Base-by-base conservation (phyloP, 2,113 vertebrate species). In the Albula goreensis region DNA sequence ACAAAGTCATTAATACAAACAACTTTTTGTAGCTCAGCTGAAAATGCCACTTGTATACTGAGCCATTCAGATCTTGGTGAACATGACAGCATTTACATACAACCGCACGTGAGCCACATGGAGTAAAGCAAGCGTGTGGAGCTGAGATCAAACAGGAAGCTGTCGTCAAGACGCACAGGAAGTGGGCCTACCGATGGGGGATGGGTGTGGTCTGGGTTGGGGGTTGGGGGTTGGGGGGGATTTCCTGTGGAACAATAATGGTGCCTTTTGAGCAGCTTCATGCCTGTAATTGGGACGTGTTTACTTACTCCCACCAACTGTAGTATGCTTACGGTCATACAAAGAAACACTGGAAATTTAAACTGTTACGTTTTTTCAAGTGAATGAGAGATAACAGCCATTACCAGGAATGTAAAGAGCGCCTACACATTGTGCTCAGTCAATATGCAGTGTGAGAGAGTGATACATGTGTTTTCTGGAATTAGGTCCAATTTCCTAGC, bases 91-190 rank as follows among this genome's bases (percentile, higher is more conserved):
- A 19, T 3, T 19, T 19, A 22, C 60, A 66, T 3, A 41, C 31
- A 53, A 51, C 41, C n/a, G 70, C 51, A 78, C 51, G 25, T 49
- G 78, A 6, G 31, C 31, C 17, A 82, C 50, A 80, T 25, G 19
- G 10, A 83, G 91, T 80, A 89, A 89, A 93, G 92, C 85, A 85
- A 70, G 82, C 83, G 81, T 56, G 66, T 78, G 83, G 83, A 88
- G 50, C 81, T 86, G 22, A 15, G 81, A 84, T 88, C 81, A 89
- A 88, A 93, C 88, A 93, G 93, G 93, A 96, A 95, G 89, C 89
- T 87, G 82, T 89, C 88, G 91, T 94, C 92, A 94, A 66, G 85
- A 88, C 85, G 86, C 83, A 90, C 92, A 95, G 94, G 94, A 95
- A 95, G 90, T 87, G 89, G 90, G 91, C 93, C 92, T 93, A 93